phyloP scores from a whole-genome alignment of 23 tunicate genomes.

The Oikopleura albicans region DNA sequence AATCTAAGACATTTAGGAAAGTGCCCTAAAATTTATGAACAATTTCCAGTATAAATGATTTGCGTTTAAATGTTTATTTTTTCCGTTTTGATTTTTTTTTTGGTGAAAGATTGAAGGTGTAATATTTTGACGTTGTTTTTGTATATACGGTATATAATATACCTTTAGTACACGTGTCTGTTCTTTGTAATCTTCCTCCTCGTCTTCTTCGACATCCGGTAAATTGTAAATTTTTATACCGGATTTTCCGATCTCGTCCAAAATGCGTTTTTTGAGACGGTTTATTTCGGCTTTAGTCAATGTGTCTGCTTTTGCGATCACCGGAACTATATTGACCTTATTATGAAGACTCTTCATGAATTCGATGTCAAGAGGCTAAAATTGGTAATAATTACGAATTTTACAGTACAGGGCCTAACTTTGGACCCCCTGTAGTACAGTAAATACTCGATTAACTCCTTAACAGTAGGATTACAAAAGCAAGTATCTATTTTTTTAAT shows the following conservation, averaged over 20 bases:
- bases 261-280: conserved; percentile 52
- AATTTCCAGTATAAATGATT: background rate
- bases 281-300: conserved; percentile 68
- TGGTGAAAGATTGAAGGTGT: no score
- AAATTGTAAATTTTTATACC: conserved; percentile 79
- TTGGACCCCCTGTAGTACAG: no score
- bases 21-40: background rate
- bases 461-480: no score
- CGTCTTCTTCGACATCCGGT: conserved; percentile 98
- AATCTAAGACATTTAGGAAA: background rate
- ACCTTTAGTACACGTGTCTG: conserved; percentile 72
- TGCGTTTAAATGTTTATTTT: background rate
- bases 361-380: conserved; percentile 70
- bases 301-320: conserved; percentile 91
- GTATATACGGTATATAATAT: no score
- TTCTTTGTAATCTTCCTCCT: conserved; percentile 95
- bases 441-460: no score
- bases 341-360: conserved; percentile 97
- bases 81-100: background rate
- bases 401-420: no score
- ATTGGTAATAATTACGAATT: background rate
- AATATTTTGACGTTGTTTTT: no score
- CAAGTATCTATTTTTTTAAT: no score
- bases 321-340: conserved; percentile 92
- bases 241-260: conserved; percentile 55